Evolutionary conservation across 2,797 vertebrate genomes (phyloP), one percentile per base, ranked within the genome.

Genomic region (Lacerta agilis): DNA sequence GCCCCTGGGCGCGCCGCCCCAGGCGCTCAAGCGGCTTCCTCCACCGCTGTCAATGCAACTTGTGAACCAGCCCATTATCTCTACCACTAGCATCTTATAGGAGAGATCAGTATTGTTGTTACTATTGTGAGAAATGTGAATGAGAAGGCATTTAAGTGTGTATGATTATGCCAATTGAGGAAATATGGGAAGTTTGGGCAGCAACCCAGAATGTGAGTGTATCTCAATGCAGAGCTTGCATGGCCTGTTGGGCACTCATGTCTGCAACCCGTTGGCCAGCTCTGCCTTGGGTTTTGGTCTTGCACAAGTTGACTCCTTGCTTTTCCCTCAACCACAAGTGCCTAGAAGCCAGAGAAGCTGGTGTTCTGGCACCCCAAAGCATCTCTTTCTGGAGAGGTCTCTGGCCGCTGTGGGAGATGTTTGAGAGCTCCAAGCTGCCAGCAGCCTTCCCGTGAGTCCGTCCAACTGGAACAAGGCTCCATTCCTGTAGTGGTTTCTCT

Each of bases 281-380:
- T 82, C 5, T 1, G 78, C 29, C 18, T 71, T 88, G 85, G 83
- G 83, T 86, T 67, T 8, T 25, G 76, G 80, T 8, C 79, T 41
- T 41, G 78, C 38, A 67, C n/a, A 4, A 61, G n/a, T 69, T 0
- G 0, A 64, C 43, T n/a, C 87, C 49, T 33, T 27, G 45, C 1
- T n/a, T 89, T 75, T 27, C 55, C 69, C 33, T 83, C 41, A 90
- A 17, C 73, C 86, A 83, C 61, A 0, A 0, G 84, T 49, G 66
- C 0, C 18, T n/a, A 18, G 72, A 91, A n/a, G 79, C 83, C 66
- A 4, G 66, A 71, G 5, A 0, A 10, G 23, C 67, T 79, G 77
- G 77, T 87, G 79, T 87, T 18, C 5, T 86, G 69, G 90, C 38
- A 71, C 80, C 87, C 69, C 25, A 38, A 64, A 77, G 79, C 79